phyloP scores from a whole-genome alignment of 2,113 vertebrate genomes.

The Cnemophilus loriae region DNA sequence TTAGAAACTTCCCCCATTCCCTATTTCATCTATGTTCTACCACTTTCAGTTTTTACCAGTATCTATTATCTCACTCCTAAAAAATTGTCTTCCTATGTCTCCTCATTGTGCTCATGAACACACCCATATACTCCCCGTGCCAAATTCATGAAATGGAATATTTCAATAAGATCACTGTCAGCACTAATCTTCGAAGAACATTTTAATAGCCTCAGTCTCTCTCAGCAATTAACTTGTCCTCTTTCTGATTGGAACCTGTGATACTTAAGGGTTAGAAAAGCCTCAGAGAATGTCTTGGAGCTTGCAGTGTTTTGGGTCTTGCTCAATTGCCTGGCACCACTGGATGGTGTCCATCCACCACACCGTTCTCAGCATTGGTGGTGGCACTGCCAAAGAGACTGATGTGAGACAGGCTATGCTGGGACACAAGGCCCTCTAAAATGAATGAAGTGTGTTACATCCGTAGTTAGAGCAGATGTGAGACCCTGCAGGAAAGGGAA shows the following conservation, averaged over 20 bases:
- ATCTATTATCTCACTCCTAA: neutral
- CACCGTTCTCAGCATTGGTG: fast-evolving
- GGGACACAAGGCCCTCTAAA: neutral
- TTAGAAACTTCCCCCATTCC: neutral
- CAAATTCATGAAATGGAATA: constrained; percentile 4
- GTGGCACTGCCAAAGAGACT: neutral
- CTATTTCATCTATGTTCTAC: neutral
- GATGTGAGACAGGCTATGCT: neutral
- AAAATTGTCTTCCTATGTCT: neutral
- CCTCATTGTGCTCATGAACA: neutral
- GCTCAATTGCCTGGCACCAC: neutral
- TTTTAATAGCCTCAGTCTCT: neutral
- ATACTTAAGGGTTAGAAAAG: neutral
- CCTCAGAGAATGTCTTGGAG: neutral
- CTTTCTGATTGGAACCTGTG: neutral
- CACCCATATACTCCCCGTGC: neutral
- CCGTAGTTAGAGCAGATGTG: neutral
- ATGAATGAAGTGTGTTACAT: neutral
- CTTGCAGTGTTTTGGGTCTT: neutral
- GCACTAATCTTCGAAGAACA: neutral
- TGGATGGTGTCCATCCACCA: neutral
- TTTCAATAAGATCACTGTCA: constrained; percentile 1
- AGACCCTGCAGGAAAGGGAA: neutral
- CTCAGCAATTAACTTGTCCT: neutral
- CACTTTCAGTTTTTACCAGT: neutral